Evolutionary conservation across 2,797 vertebrate genomes (phyloP).

Genomic region (Labroides dimidiatus): DNA sequence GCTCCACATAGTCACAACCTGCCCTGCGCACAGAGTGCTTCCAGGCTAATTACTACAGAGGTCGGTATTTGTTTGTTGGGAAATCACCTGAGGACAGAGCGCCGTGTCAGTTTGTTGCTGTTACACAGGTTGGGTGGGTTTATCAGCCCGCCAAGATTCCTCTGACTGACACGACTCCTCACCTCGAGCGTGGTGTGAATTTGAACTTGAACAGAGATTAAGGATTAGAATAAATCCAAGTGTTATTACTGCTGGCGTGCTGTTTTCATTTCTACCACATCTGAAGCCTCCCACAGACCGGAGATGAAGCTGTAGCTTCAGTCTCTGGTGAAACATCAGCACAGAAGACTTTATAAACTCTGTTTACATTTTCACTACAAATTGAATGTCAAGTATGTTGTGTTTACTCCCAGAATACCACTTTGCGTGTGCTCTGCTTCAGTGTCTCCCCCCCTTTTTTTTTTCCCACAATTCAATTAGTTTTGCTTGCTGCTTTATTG

Average conservation of each 20-base stretch:
- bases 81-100: conserved; percentile 46
- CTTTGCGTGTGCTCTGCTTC: conserved; percentile 13
- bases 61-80: conserved; percentile 38
- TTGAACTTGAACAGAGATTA: conserved; percentile 31
- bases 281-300: conserved; percentile 27
- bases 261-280: conserved; percentile 22
- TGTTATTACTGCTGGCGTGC: conserved; percentile 28
- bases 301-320: conserved; percentile 4
- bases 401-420: conserved; percentile 12
- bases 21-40: conserved; percentile 35
- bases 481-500: conserved; percentile 5
- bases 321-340: conserved; percentile 30
- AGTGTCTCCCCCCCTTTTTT: conserved; percentile 2
- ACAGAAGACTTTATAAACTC: conserved; percentile 21
- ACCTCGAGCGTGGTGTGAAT: conserved; percentile 26
- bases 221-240: conserved; percentile 27
- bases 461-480: conserved; percentile 17
- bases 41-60: conserved; percentile 17
- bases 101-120: conserved; percentile 10
- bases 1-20: conserved; percentile 7
- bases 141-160: conserved; percentile 25
- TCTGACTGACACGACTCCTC: conserved; percentile 6
- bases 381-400: conserved; percentile 21
- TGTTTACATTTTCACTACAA: conserved; percentile 20
- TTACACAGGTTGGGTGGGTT: conserved; percentile 53